A percentile compares a stretch with the other conserved stretches of the same genome.
Conservation (phyloP, 53 echinoderm and acorn worm genomes). For the Mesocentrotus franciscanus region DNA sequence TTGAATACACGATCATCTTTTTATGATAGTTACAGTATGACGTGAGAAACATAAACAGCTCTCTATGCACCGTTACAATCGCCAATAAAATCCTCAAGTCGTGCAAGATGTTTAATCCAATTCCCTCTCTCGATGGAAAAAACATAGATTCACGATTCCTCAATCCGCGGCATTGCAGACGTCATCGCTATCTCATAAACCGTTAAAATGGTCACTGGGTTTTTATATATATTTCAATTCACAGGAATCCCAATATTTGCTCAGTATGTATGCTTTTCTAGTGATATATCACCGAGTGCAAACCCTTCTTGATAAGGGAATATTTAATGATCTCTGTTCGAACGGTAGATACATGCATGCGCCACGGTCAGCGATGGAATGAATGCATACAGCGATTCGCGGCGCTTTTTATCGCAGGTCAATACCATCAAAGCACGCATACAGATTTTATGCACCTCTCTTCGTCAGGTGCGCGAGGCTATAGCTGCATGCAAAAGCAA, state of each 20-base stretch:
- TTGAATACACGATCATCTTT: neutral
- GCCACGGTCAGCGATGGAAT: neutral
- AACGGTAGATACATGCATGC: neutral
- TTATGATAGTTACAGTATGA: neutral
- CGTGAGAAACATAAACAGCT: neutral
- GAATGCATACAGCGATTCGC: neutral
- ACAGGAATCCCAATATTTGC: constrained; percentile 29
- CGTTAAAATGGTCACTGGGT: neutral
- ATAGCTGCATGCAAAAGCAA: neutral
- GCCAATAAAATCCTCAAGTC: neutral
- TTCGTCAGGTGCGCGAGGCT: neutral
- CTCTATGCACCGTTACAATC: neutral
- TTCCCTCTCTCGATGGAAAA: neutral
- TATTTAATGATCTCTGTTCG: constrained; percentile 15
- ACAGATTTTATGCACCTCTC: neutral
- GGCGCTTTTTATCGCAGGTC: constrained; percentile 24
- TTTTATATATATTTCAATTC: neutral
- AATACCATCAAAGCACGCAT: neutral
- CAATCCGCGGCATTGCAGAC: neutral
- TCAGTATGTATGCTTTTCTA: constrained; percentile 31
- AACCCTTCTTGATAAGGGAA: neutral
- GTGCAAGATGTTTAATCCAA: neutral
- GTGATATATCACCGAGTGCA: constrained; percentile 18
- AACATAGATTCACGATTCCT: neutral
- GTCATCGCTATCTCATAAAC: constrained; percentile 33